These are phyloP conservation scores for Sebastes iracundus DNA, from an alignment of 2,797 vertebrate species.

Conservation along the genomic window DNA sequence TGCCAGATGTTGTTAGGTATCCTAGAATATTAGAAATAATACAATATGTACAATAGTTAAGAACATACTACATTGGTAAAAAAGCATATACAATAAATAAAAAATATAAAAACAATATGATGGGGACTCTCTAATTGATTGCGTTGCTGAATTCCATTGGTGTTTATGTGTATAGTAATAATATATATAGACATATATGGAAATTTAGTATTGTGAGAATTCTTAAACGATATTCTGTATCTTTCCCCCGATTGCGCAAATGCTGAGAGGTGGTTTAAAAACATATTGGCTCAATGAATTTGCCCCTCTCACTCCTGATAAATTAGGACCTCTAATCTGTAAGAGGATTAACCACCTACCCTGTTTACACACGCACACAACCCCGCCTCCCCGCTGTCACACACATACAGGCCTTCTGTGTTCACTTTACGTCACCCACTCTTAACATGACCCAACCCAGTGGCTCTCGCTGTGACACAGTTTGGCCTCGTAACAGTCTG, in stretches of 20 bases:
- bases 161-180: background rate
- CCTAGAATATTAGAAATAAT: no score
- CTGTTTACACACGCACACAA: conserved; percentile 45
- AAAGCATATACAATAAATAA: no score
- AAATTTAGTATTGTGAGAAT: background rate
- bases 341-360: conserved; percentile 82
- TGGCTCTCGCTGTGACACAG: conserved; percentile 21
- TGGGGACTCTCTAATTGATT: no score
- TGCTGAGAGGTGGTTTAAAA: conserved; percentile 38
- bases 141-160: no score
- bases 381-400: conserved; percentile 28
- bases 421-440: conserved; percentile 35
- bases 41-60: no score
- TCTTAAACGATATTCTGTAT: background rate
- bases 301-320: conserved; percentile 74
- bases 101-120: no score
- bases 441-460: conserved; percentile 17
- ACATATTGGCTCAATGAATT: conserved; percentile 64
- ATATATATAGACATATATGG: background rate
- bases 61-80: no score
- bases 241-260: background rate
- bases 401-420: conserved; percentile 20
- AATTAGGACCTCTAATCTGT: conserved; percentile 87
- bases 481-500: conserved; percentile 1
- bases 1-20: no score